Conservation (phyloP, 2,113 vertebrate genomes). For the Diadophis punctatus region DNA sequence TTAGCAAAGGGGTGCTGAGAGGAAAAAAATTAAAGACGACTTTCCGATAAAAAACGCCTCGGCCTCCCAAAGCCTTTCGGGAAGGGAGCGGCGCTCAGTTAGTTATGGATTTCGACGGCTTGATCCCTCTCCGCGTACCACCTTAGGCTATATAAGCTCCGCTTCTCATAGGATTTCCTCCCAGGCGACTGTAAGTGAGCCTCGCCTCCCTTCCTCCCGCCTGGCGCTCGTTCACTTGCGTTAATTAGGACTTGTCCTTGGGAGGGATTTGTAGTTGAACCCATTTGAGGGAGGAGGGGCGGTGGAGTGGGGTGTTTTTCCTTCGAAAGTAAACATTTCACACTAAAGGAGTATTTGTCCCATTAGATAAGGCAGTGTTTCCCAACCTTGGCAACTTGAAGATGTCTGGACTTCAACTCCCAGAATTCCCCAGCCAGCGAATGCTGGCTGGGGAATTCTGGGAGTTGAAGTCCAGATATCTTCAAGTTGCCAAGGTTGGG, state of each 20-base stretch:
- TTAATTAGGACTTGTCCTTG: background rate
- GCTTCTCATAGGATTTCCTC: background rate
- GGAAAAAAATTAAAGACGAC: background rate
- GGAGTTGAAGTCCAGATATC: too few relatives aligned
- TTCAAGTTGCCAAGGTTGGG: too few relatives aligned
- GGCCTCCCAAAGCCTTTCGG: background rate
- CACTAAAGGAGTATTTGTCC: background rate
- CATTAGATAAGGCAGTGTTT: background rate
- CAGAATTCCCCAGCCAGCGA: too few relatives aligned
- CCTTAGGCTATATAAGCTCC: background rate
- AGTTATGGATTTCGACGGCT: background rate
- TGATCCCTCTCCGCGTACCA: background rate
- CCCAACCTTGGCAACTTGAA: too few relatives aligned
- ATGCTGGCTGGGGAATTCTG: too few relatives aligned
- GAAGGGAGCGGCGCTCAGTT: background rate
- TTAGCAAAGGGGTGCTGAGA: background rate
- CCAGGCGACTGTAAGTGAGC: background rate
- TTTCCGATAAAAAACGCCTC: background rate
- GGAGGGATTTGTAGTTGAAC: background rate
- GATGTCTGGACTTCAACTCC: too few relatives aligned
- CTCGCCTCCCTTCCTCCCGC: too few relatives aligned
- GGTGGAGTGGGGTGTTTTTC: background rate
- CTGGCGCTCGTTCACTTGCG: background rate
- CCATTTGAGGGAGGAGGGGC: background rate
- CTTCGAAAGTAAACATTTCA: background rate